Base-by-base conservation (phyloP, 2,888 invertebrate species). In the Lordiphosa fenestrarum region DNA sequence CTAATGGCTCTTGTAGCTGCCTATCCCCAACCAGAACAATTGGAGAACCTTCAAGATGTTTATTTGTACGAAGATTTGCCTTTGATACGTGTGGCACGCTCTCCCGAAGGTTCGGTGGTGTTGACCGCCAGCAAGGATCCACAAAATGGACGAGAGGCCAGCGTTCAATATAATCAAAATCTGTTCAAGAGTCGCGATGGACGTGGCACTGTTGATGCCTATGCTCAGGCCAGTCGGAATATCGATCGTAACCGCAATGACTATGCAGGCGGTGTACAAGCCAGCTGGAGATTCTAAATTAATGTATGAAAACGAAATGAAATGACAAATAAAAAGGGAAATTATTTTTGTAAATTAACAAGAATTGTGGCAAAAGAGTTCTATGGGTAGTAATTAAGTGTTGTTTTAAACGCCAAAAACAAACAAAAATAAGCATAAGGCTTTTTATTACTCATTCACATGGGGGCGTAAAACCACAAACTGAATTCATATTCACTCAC, bases 151-250 rank as follows among this genome's bases (percentile, higher is more conserved):
- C 77, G 82, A 5, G 62, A 71, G 44, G 74, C 69, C 6, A 53
- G 50, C 9, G 44, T 70, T 0, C 73, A 80, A 37, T 85, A 85
- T 25, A 83, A 84, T 53, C 83, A 85, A 0, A 84, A 85, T 68
- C 44, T 86, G 0, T 80, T 46, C 13, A 72, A 58, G 30, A 75
- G 80, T n/a, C 19, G 50, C 0, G 70, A 85, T 73, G 83, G 82
- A 6, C 72, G 69, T 58, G 76, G 77, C 56, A 66, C 41, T 9
- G 42, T 86, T 6, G 81, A 84, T 51, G 86, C 85, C 52, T 71
- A 81, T 51, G 85, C 85, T 5, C 71, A 80, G 48, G 85, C 70
- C 23, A 64, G 60, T 10, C 60, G 75, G 0, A 76, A 85, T 42
- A 80, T 78, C 7, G 75, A 81, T 40, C 6, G 44, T 0, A 73